Evolutionary conservation across 2,113 vertebrate genomes (phyloP).

Genomic region (Passer montanus): DNA sequence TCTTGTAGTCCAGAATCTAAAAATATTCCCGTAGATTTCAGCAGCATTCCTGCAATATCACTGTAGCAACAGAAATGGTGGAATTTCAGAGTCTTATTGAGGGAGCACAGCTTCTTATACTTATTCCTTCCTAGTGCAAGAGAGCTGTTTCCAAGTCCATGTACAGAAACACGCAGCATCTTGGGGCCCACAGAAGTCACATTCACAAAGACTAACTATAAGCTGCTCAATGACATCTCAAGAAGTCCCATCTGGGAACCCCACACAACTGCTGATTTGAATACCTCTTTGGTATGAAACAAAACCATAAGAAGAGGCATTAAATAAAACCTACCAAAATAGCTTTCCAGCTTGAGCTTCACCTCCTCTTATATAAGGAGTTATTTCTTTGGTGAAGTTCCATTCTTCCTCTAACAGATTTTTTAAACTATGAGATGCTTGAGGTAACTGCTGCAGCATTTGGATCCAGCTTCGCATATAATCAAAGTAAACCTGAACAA

Average conservation of each 20-base stretch:
- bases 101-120: not conserved
- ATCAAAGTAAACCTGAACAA: conserved; percentile 93
- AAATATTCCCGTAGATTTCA: conserved; percentile 96
- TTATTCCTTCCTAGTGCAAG: not conserved
- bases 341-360: conserved; percentile 97
- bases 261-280: not conserved
- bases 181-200: not conserved
- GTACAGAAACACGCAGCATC: not conserved
- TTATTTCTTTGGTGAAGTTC: conserved; percentile 99
- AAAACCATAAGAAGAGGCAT: not conserved
- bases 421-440: conserved; percentile 98
- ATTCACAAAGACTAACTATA: not conserved
- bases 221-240: not conserved
- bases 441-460: conserved; percentile 98
- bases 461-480: conserved; percentile 99
- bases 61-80: conserved; percentile 69
- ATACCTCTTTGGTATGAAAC: not conserved
- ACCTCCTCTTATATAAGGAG: conserved; percentile 94
- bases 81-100: not conserved
- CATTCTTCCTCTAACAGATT: conserved; percentile 98
- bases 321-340: conserved; percentile 84
- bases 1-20: conserved; percentile 89
- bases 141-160: not conserved
- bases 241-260: not conserved
- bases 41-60: conserved; percentile 95